A percentile compares a stretch with the other conserved stretches of the same genome.
These are phyloP conservation scores for Acromyrmex charruanus DNA, from an alignment of 1,140 invertebrate genomes.

Conservation along the genomic window DNA sequence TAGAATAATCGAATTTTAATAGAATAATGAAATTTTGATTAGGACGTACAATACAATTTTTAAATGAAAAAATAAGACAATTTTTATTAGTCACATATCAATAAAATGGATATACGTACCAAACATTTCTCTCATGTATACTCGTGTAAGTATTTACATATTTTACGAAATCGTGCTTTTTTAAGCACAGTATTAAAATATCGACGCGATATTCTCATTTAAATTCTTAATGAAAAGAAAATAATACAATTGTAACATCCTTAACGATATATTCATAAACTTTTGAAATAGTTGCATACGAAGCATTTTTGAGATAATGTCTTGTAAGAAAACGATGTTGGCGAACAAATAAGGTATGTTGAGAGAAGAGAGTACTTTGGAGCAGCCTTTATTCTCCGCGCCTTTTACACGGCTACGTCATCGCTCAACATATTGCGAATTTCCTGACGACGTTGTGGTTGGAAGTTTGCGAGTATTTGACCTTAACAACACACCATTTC, in stretches of 20 bases:
- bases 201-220: not conserved
- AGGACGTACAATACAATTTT: too few relatives aligned
- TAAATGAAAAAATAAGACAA: too few relatives aligned
- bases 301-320: slow-evolving; percentile 3
- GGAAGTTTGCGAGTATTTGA: slow-evolving; percentile 22
- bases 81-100: too few relatives aligned
- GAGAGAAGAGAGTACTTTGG: not conserved
- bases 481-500: slow-evolving; percentile 32
- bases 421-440: slow-evolving; percentile 28
- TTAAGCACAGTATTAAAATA: not conserved
- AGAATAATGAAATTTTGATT: too few relatives aligned
- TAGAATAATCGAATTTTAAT: too few relatives aligned
- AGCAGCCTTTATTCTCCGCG: not conserved
- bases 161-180: not conserved
- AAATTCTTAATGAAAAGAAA: not conserved
- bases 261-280: not conserved
- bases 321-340: not conserved
- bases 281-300: not conserved
- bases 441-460: slow-evolving; percentile 21
- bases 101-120: too few relatives aligned
- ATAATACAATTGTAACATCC: not conserved
- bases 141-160: not conserved
- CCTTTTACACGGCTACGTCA: slow-evolving; percentile 4
- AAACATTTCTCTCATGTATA: not conserved
- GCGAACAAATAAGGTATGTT: not conserved